Base-by-base conservation (phyloP, 2,888 invertebrate species). In the Aleiodes testaceus region DNA sequence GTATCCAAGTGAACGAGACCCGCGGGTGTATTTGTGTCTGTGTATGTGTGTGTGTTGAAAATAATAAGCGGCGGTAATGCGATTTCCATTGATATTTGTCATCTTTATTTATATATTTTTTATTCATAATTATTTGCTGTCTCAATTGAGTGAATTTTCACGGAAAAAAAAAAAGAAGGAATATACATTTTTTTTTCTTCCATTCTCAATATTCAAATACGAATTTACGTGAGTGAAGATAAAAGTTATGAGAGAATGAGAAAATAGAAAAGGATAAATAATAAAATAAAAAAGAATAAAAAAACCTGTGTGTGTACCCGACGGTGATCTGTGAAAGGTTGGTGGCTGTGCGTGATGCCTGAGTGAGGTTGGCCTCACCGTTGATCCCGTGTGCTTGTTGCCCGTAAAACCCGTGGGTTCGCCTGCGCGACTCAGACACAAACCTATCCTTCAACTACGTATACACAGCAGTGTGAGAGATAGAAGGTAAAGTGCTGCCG, bases 31-130 rank as follows among this genome's bases (percentile, higher is more conserved):
- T 20, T 42, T 55, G 53, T 59, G 59, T 30, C 20, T 45, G 44
- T 63, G 49, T 70, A 49, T 66, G 22, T 22, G 26, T 61, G 74
- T 68, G 68, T 70, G 70, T 72, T 66, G 64, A 61, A 88, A 88
- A 88, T 89, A 90, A 91, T 91, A 91, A 90, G 90, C 90, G 90
- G 89, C 89, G 90, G 91, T 91, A 92, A 92, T 91, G 91, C 91
- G 90, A 92, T 80, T n/a, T 92, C 92, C 91, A 91, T 91, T 91
- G 92, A 92, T 92, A 92, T 91, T 92, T 92, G 92, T 91, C 64
- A 64, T 55, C 49, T 72, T 64, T 63, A 49, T 61, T 68, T 45
- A 45, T 63, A 45, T 22, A 16, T 44, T 18, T 12, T 12, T 61
- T 47, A 14, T 47, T 14, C 45, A 12, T 16, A 16, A 30, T 20